phyloP scores from a whole-genome alignment of 2,888 invertebrate species.

The Heliconius ethilla region DNA sequence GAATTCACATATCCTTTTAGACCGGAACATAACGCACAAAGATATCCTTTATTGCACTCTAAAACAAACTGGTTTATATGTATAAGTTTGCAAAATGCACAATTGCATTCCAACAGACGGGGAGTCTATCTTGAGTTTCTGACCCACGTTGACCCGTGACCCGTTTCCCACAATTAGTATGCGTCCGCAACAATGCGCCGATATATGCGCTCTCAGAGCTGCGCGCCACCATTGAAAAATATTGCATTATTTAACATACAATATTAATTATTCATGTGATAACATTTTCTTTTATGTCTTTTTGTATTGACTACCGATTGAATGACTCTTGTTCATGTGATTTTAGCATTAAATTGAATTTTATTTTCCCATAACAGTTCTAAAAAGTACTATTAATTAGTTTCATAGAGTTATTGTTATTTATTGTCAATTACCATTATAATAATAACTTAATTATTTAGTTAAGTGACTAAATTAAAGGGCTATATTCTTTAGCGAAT shows the following conservation, averaged over 20 bases:
- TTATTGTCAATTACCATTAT: neutral
- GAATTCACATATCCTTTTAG: neutral
- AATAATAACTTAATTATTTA: neutral
- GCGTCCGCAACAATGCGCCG: slow-evolving; percentile 35
- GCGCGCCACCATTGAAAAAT: slow-evolving; percentile 26
- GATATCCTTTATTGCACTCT: neutral
- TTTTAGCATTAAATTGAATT: neutral
- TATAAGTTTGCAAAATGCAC: slow-evolving; percentile 6
- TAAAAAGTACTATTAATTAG: neutral
- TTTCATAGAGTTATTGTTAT: neutral
- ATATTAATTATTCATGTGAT: slow-evolving; percentile 10
- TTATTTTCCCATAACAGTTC: neutral
- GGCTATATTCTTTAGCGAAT: neutral
- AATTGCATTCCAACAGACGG: slow-evolving; percentile 16
- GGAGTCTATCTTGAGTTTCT: slow-evolving; percentile 23
- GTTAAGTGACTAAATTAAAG: neutral
- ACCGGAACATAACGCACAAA: neutral
- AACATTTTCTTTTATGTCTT: neutral
- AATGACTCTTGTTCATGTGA: slow-evolving; percentile 5
- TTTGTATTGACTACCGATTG: neutral
- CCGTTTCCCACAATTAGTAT: slow-evolving; percentile 39
- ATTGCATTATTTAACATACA: slow-evolving; percentile 24
- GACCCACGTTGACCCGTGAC: slow-evolving; percentile 39
- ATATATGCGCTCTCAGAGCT: slow-evolving; percentile 29
- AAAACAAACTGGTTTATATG: slow-evolving; percentile 1